Percentiles rank a stretch among this genome's conserved stretches.
phyloP scores from a whole-genome alignment of 1,140 invertebrate genomes.

The Halesus radiatus region DNA sequence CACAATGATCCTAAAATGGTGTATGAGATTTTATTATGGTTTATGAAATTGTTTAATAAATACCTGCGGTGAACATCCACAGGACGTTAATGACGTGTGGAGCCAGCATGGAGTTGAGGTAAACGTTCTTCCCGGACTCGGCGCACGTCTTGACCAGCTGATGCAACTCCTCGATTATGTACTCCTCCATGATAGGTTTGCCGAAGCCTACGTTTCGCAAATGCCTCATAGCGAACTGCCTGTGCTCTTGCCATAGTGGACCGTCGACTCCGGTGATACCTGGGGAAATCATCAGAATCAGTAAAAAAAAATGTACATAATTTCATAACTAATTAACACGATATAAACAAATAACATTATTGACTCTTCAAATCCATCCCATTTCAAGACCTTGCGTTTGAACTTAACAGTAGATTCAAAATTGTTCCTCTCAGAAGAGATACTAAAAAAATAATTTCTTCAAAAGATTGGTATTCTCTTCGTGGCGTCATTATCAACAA shows the following conservation, averaged over 20 bases:
- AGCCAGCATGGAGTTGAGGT: slow-evolving; percentile 68
- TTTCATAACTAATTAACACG: no score
- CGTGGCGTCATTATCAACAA: no score
- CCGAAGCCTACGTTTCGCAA: slow-evolving; percentile 83
- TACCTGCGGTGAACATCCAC: slow-evolving; percentile 80
- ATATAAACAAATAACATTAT: no score
- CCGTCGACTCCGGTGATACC: slow-evolving; percentile 85
- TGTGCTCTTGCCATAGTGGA: slow-evolving; percentile 80
- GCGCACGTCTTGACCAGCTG: slow-evolving; percentile 69
- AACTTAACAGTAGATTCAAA: no score
- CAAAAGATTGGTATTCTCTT: no score
- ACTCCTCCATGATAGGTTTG: slow-evolving; percentile 78
- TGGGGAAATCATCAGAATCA: background rate
- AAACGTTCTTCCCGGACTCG: slow-evolving; percentile 61
- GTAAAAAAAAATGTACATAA: no score
- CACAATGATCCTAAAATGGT: no score
- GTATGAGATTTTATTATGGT: background rate
- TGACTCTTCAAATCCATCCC: no score
- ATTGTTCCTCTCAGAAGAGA: no score
- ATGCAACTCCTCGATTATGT: slow-evolving; percentile 77
- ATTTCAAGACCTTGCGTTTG: no score
- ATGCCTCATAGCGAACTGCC: slow-evolving; percentile 79
- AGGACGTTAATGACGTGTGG: slow-evolving; percentile 81
- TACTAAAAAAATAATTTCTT: no score
- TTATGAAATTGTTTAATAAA: background rate